Percentiles rank a stretch among this genome's conserved stretches.
Conservation (phyloP, 2,797 vertebrate species). For the Rousettus madagascariensis region DNA sequence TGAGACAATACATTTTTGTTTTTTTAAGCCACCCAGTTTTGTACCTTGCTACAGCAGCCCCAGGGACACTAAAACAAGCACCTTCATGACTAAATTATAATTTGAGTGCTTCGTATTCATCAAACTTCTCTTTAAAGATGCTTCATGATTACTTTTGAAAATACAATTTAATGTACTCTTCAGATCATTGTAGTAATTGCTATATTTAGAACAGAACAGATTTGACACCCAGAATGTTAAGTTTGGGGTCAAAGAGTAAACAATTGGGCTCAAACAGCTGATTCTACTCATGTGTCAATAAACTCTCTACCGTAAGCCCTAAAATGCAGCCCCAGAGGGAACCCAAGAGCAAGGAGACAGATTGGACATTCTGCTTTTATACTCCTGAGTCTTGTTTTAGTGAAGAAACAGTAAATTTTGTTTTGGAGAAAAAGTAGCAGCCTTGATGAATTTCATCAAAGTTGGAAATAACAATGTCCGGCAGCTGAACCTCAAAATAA, state of each 20-base stretch:
- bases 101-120: background rate
- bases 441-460: background rate
- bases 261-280: background rate
- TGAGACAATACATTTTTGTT: background rate
- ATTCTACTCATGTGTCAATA: background rate
- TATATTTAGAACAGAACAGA: background rate
- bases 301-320: background rate
- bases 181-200: background rate
- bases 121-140: background rate
- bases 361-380: background rate
- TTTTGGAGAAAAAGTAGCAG: background rate
- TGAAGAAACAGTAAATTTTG: background rate
- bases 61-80: background rate
- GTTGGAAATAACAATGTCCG: background rate
- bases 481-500: background rate
- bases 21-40: background rate
- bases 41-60: background rate
- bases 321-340: background rate
- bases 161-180: background rate
- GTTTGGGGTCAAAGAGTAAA: background rate
- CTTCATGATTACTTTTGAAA: background rate
- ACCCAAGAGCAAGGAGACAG: background rate
- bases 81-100: background rate
- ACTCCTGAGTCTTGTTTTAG: background rate
- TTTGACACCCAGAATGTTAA: background rate